Evolutionary conservation across 2,888 invertebrate genomes (phyloP).

Genomic region (Ormyrus nitidulus): DNA sequence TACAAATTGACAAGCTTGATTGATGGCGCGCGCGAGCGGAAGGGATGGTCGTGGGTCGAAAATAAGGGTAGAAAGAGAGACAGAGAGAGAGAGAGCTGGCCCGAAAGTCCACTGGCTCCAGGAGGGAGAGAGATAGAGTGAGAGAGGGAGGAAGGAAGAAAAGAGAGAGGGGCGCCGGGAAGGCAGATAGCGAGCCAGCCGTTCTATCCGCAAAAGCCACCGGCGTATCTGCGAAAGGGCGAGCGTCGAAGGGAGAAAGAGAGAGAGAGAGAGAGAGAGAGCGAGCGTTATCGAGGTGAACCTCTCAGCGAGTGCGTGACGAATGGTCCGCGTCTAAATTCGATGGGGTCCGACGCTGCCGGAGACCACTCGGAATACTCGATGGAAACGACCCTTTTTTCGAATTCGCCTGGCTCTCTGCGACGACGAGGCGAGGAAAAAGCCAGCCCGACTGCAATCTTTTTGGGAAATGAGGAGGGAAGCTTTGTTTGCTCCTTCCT

Average conservation of each 20-base stretch:
- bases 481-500: slow-evolving; percentile 48
- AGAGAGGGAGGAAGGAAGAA: slow-evolving; percentile 49
- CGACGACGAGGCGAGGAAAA: background rate
- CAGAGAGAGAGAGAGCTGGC: slow-evolving; percentile 29
- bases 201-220: slow-evolving; percentile 61
- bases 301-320: slow-evolving; percentile 74
- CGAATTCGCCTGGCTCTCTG: slow-evolving; percentile 50
- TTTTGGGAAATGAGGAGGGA: slow-evolving; percentile 49
- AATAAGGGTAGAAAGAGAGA: slow-evolving; percentile 39
- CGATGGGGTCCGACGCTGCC: slow-evolving; percentile 62
- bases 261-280: slow-evolving; percentile 37
- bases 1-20: slow-evolving; percentile 78
- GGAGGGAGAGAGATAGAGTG: slow-evolving; percentile 37
- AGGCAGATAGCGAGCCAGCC: slow-evolving; percentile 64
- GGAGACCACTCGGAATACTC: slow-evolving; percentile 65
- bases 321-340: slow-evolving; percentile 72
- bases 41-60: slow-evolving; percentile 59
- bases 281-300: slow-evolving; percentile 71
- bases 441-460: slow-evolving; percentile 45
- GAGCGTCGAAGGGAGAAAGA: slow-evolving; percentile 12
- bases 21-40: slow-evolving; percentile 73
- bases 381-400: slow-evolving; percentile 66
- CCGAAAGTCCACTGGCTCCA: slow-evolving; percentile 57
- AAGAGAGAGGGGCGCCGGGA: slow-evolving; percentile 41
- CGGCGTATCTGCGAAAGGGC: slow-evolving; percentile 61